These are phyloP conservation scores for Dascyllus trimaculatus DNA, from an alignment of 2,113 vertebrate species.

Conservation along the genomic window DNA sequence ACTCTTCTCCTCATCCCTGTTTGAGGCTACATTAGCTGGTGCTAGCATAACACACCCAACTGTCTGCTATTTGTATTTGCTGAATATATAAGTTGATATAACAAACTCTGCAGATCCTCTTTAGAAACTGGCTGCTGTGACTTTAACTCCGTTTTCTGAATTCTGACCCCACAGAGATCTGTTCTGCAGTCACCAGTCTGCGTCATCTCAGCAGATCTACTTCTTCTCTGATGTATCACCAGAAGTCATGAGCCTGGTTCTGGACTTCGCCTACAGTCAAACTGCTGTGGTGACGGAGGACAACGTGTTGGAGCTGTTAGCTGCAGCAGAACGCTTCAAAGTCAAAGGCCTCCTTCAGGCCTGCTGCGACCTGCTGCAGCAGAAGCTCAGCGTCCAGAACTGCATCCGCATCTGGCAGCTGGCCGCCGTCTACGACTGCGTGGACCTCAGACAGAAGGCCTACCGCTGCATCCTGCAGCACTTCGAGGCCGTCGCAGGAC, in stretches of 20 bases:
- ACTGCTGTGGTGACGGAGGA: slow-evolving; percentile 74
- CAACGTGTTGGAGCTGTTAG: slow-evolving; percentile 83
- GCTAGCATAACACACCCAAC: too few species aligned
- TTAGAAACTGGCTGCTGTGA: too few species aligned
- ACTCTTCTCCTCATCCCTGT: too few species aligned
- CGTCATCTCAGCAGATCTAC: neutral
- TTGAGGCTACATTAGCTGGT: too few species aligned
- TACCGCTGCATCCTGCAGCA: slow-evolving; percentile 85
- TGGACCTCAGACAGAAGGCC: slow-evolving; percentile 80
- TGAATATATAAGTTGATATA: too few species aligned
- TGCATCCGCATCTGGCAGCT: slow-evolving; percentile 79
- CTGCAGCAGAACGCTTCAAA: slow-evolving; percentile 83
- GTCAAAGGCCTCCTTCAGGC: slow-evolving; percentile 79
- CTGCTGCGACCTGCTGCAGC: slow-evolving; percentile 86
- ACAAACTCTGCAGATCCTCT: too few species aligned
- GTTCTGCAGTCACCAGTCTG: neutral
- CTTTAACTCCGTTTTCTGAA: too few species aligned
- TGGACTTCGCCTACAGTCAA: slow-evolving; percentile 36
- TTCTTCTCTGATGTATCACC: slow-evolving; percentile 1
- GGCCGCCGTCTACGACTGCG: slow-evolving; percentile 52
- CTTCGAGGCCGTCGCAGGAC: slow-evolving; percentile 81
- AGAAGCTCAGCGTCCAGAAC: slow-evolving; percentile 84
- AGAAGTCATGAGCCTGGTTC: slow-evolving; percentile 6
- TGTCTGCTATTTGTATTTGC: too few species aligned
- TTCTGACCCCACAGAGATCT: slow-evolving; percentile 25